Percentiles rank a stretch among this genome's conserved stretches.
Evolutionary conservation across 2,888 invertebrate genomes (phyloP).

Genomic region (Chrysolina americana): DNA sequence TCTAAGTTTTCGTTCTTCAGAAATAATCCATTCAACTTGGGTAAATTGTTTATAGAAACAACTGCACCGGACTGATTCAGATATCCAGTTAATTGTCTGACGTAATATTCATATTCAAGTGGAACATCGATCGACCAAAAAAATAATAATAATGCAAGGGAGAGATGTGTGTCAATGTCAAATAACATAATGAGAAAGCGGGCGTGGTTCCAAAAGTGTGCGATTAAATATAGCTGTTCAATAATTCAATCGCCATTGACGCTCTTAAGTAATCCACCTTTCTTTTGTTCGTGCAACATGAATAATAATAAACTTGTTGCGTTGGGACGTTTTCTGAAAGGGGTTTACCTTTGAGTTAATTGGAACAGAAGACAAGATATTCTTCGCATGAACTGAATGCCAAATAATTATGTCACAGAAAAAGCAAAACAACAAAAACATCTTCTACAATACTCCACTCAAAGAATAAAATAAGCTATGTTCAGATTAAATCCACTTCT

Average conservation of each 20-base stretch:
- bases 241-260: constrained; percentile 32
- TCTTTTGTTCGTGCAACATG: constrained; percentile 17
- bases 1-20: too few relatives aligned
- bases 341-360: constrained; percentile 5
- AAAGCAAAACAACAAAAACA: too few relatives aligned
- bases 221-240: constrained; percentile 26
- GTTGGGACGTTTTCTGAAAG: constrained; percentile 4
- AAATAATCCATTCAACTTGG: too few relatives aligned
- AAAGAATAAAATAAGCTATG: too few relatives aligned
- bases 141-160: constrained; percentile 34
- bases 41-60: too few relatives aligned
- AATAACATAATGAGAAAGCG: constrained; percentile 51
- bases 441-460: too few relatives aligned
- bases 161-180: constrained; percentile 50
- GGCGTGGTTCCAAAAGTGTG: constrained; percentile 44
- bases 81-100: not conserved
- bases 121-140: constrained; percentile 6
- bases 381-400: not conserved
- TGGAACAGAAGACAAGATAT: not conserved
- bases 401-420: too few relatives aligned
- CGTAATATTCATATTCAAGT: not conserved
- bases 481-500: too few relatives aligned
- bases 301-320: constrained; percentile 8
- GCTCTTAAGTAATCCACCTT: constrained; percentile 15
- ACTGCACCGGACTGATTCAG: too few relatives aligned